These are phyloP conservation scores for Montipora sp. DNA, from an alignment of 64 coral and sea anemone species.

Conservation along the genomic window DNA sequence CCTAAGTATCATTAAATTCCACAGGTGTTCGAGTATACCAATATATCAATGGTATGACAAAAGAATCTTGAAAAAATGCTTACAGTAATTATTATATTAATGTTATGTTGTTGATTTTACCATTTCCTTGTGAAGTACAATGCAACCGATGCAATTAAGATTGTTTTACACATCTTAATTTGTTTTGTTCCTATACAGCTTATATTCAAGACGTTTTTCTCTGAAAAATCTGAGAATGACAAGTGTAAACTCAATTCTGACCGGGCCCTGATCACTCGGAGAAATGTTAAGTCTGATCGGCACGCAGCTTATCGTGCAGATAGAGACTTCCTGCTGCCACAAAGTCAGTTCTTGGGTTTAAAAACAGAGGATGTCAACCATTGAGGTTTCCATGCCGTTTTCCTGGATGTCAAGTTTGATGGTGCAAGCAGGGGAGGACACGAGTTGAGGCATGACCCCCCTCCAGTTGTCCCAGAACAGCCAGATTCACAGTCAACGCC, in stretches of 20 bases:
- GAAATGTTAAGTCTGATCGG: conserved; percentile 67
- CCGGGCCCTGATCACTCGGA: conserved; percentile 30
- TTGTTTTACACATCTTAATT: neutral
- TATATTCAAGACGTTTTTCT: conserved; percentile 65
- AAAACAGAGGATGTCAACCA: conserved; percentile 1
- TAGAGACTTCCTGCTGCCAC: conserved; percentile 63
- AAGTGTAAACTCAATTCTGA: conserved; percentile 44
- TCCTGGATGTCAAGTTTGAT: conserved; percentile 73
- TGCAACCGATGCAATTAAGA: neutral
- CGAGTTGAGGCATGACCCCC: conserved; percentile 44
- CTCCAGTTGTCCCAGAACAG: neutral
- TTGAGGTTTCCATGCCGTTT: conserved; percentile 72
- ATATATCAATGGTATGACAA: no score
- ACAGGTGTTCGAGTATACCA: no score
- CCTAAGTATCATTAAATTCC: no score
- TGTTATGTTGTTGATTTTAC: no score
- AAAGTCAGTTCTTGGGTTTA: conserved; percentile 28
- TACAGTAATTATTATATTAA: no score
- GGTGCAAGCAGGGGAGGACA: conserved; percentile 63
- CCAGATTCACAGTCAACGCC: no score
- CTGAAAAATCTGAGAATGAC: conserved; percentile 36
- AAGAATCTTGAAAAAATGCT: no score
- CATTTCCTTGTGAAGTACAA: neutral
- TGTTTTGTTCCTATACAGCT: conserved; percentile 49
- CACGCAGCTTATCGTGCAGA: conserved; percentile 39